phyloP scores from a whole-genome alignment of 2,113 vertebrate genomes.

The Grammomys surdaster region DNA sequence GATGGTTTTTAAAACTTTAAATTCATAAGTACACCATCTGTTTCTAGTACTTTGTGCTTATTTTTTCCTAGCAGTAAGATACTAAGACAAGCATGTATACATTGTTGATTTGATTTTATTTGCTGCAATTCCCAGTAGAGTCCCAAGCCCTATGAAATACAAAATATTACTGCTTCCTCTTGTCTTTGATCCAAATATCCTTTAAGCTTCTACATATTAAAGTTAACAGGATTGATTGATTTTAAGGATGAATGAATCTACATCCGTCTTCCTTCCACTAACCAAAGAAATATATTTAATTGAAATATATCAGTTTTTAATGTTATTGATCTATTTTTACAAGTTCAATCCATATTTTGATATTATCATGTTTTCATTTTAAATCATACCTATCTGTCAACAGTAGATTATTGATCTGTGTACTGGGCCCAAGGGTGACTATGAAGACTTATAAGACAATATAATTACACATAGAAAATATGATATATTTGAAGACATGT shows the following conservation, averaged over 20 bases:
- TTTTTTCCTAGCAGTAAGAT: constrained; percentile 2
- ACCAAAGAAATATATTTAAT: constrained; percentile 34
- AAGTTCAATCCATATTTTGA: constrained; percentile 47
- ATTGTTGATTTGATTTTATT: constrained; percentile 31
- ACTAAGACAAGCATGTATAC: not conserved
- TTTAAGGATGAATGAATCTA: constrained; percentile 40
- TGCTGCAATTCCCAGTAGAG: not conserved
- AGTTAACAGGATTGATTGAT: not conserved
- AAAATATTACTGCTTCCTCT: not conserved
- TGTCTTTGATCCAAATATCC: not conserved
- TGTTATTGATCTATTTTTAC: constrained; percentile 57
- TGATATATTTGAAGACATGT: constrained; percentile 67
- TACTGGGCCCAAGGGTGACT: not conserved
- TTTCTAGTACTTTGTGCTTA: not conserved
- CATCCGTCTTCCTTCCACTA: not conserved
- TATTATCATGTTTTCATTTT: constrained; percentile 62
- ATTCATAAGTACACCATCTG: not conserved
- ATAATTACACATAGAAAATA: constrained; percentile 1
- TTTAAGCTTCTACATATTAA: not conserved
- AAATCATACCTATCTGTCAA: constrained; percentile 44
- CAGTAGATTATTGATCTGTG: constrained; percentile 10
- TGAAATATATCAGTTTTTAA: constrained; percentile 51
- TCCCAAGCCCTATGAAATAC: not conserved
- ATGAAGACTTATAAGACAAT: constrained; percentile 2
- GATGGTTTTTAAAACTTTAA: not conserved